A percentile compares a stretch with the other conserved stretches of the same genome.
phyloP scores from a whole-genome alignment of 37 sponge, comb jelly and placozoan genomes.

The Aphrocallistes beatrix region DNA sequence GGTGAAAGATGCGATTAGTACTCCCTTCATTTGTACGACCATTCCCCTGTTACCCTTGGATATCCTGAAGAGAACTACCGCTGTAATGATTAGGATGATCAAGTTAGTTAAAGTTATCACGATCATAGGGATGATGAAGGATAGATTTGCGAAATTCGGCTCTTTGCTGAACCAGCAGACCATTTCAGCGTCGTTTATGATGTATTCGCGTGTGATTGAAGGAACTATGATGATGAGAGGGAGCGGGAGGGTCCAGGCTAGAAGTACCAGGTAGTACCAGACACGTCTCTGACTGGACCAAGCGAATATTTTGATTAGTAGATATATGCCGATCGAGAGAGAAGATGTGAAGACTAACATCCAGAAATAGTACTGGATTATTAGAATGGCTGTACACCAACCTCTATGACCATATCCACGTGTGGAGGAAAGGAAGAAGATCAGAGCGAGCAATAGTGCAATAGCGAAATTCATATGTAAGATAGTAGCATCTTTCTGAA shows the following conservation, averaged over 20 bases:
- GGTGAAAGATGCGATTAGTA: neutral
- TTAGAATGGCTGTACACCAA: neutral
- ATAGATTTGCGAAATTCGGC: neutral
- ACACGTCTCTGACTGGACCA: constrained; percentile 14
- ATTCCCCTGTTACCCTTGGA: neutral
- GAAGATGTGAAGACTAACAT: neutral
- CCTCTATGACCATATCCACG: neutral
- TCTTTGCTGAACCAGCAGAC: constrained; percentile 13
- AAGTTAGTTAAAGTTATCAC: neutral
- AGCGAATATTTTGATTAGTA: constrained; percentile 12
- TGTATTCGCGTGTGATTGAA: neutral
- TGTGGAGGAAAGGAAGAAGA: neutral
- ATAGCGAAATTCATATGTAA: neutral
- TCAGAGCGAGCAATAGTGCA: neutral
- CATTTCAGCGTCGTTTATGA: neutral
- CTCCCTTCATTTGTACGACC: neutral
- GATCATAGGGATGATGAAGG: neutral
- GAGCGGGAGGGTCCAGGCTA: neutral
- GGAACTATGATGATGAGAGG: neutral
- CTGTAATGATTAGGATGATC: neutral
- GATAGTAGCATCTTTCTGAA: neutral
- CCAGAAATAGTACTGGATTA: constrained; percentile 3
- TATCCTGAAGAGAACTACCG: constrained; percentile 10
- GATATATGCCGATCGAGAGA: neutral
- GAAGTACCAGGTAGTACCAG: neutral